Conservation (phyloP, 2,797 vertebrate genomes). For the Anniella stebbinsi region DNA sequence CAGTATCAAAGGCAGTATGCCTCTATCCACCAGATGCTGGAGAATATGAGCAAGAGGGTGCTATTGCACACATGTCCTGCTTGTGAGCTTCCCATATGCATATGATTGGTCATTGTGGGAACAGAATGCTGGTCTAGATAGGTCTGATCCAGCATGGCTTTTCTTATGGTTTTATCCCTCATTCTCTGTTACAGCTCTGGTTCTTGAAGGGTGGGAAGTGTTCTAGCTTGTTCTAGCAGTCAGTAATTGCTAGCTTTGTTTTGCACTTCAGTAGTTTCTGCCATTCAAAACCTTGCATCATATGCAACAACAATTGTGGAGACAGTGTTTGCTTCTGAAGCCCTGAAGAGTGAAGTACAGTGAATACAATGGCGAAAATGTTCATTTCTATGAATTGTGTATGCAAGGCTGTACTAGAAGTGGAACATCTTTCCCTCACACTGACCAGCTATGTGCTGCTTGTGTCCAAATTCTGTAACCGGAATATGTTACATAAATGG, state of each 20-base stretch:
- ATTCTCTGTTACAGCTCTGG: neutral
- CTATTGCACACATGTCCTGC: too few species aligned
- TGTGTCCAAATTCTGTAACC: neutral
- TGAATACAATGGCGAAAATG: neutral
- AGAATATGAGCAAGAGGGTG: too few species aligned
- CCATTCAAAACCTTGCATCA: neutral
- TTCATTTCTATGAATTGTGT: neutral
- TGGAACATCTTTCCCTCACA: neutral
- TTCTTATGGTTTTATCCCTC: too few species aligned
- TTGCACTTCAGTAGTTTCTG: too few species aligned
- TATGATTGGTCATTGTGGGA: too few species aligned
- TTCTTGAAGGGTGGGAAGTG: neutral
- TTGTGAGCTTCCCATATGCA: too few species aligned
- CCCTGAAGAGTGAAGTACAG: neutral
- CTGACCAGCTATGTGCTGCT: neutral
- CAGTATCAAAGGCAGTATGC: too few species aligned
- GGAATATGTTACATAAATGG: neutral
- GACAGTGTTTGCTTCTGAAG: neutral
- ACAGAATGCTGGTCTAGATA: too few species aligned
- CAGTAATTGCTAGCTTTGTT: too few species aligned
- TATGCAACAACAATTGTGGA: neutral
- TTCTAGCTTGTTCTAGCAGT: neutral
- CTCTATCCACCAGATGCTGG: too few species aligned
- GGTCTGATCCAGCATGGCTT: too few species aligned
- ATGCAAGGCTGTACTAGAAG: neutral